phyloP scores from a whole-genome alignment of 2,797 vertebrate genomes.

The Cynodonichthys magdalenae region DNA sequence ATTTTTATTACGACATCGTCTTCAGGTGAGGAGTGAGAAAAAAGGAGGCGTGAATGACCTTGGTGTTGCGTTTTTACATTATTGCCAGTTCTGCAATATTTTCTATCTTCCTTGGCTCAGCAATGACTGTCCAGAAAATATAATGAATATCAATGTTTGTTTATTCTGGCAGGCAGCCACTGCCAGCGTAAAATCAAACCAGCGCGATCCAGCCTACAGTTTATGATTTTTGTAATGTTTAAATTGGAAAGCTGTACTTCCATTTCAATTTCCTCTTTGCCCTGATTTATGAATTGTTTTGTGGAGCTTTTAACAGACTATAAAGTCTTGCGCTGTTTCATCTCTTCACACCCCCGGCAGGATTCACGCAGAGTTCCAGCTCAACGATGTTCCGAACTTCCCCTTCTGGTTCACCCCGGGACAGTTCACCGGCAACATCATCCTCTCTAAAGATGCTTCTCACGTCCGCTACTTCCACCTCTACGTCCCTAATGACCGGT shows the following conservation, averaged over 20 bases:
- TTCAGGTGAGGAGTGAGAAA: conserved; percentile 85
- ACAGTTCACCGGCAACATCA: conserved; percentile 92
- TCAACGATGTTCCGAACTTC: conserved; percentile 94
- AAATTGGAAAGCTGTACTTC: not conserved
- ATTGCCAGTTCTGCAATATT: not conserved
- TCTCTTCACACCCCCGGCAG: conserved; percentile 71
- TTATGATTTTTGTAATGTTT: not conserved
- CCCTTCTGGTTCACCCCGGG: conserved; percentile 99
- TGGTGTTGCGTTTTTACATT: not conserved
- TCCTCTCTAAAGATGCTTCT: conserved; percentile 91
- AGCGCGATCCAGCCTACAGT: not conserved
- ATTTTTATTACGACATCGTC: conserved; percentile 91
- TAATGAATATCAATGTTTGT: conserved; percentile 7
- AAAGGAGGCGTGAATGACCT: not conserved
- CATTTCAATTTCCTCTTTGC: not conserved
- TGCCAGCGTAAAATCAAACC: conserved; percentile 7
- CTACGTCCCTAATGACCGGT: conserved; percentile 93
- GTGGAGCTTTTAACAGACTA: too few species aligned
- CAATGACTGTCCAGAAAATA: conserved; percentile 13
- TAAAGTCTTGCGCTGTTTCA: not conserved
- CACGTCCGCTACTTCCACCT: conserved; percentile 92
- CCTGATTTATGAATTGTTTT: not conserved
- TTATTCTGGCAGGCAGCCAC: conserved; percentile 21
- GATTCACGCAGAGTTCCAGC: conserved; percentile 97
- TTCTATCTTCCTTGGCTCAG: conserved; percentile 1